Evolutionary conservation across 2,797 vertebrate genomes (phyloP).

Genomic region (Etheostoma perlongum): DNA sequence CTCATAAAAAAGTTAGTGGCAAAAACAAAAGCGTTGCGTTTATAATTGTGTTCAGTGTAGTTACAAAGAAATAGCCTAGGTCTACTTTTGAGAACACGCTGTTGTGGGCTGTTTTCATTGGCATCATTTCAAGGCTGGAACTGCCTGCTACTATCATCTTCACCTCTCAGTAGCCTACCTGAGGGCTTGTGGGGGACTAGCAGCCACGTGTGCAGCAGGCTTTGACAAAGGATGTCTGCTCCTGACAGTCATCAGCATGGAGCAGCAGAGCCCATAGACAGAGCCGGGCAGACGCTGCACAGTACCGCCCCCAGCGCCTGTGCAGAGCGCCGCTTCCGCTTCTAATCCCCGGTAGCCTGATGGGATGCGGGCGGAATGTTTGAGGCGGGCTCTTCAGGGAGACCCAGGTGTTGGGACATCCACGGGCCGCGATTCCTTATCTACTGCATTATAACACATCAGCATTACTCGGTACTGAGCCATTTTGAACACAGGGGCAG

Average conservation of each 20-base stretch:
- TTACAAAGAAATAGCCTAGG: background rate
- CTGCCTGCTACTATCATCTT: background rate
- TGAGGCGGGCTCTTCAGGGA: conserved; percentile 78
- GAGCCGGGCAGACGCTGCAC: background rate
- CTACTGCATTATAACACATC: conserved; percentile 80
- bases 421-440: conserved; percentile 75
- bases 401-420: conserved; percentile 83
- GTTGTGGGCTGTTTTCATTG: too few relatives aligned
- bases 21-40: too few relatives aligned
- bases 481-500: conserved; percentile 39
- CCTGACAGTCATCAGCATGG: background rate
- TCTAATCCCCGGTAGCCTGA: conserved; percentile 56
- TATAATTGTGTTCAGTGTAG: background rate
- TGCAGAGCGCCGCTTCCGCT: conserved; percentile 40
- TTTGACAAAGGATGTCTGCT: background rate
- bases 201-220: conserved; percentile 34
- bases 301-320: conserved; percentile 58
- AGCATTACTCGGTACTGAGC: conserved; percentile 71
- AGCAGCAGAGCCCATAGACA: background rate
- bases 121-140: background rate
- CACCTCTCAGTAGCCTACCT: background rate
- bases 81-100: background rate
- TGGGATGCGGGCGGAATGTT: conserved; percentile 82
- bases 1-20: too few relatives aligned
- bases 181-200: background rate